Evolutionary conservation across 2,797 vertebrate species (phyloP), one percentile per base, ranked within the genome.

Genomic region (Loris lydekkerianus): DNA sequence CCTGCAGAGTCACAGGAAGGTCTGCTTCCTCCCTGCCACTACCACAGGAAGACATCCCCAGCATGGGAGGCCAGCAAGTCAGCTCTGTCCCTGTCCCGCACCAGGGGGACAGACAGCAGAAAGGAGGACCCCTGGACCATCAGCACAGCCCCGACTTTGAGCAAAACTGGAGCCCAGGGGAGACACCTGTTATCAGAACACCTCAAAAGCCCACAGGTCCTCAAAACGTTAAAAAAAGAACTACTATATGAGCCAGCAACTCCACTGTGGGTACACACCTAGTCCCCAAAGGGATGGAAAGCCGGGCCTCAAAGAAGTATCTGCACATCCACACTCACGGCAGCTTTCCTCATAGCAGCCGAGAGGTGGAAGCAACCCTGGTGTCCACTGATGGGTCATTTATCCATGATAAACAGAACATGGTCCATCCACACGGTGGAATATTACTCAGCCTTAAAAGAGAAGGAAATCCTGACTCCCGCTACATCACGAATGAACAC

Each of bases 401-500:
- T 46, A 46, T 46, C 8, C 46, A 18, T 0, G 15, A 31, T 23
- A 8, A 5, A 34, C 29, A 60, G 15, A 11, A 11, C 6, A 17
- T 3, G 61, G 29, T n/a, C 72, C 10, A 7, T 6, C 14, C 27
- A 7, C 0, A 4, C 2, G 0, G 3, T 2, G 9, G 8, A 31
- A 13, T 1, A n/a, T 17, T 17, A 29, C 14, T 67, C 49, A 11
- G 78, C 86, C 78, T 58, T 43, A 18, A 29, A 60, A n/a, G 8
- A 31, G 58, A 25, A 14, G 34, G 60, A 70, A 4, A 13, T 14
- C 10, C 29, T 37, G 63, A 34, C 18, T 3, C 61, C 10, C 3
- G 46, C 82, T 10, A 5, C 34, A 8, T 7, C 5, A 0, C 1
- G 8, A 43, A 25, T 0, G n/a, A 31, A 17, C 10, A 43, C 0